Evolutionary conservation across 30 jellyfish, hydroid and myxozoan species (phyloP), one percentile per base, ranked within the genome.

Genomic region (Clytia hemisphaerica): DNA sequence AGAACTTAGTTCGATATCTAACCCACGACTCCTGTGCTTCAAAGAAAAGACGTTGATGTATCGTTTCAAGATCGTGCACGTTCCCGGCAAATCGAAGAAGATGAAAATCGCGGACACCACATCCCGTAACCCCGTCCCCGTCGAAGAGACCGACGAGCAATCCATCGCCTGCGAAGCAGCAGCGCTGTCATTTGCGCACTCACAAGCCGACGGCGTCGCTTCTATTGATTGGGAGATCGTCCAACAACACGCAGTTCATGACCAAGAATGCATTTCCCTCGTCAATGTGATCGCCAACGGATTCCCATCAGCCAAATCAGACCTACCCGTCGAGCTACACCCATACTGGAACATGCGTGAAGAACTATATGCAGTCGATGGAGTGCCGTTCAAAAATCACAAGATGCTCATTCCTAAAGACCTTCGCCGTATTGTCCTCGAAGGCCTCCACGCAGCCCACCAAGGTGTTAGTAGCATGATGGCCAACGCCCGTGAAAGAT

Each of bases 371-470:
- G 7, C 31, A 15, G 29, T 68, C 58, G 55, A 68, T 14, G 78
- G 78, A 21, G 80, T 68, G 0, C 80, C 80, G 24, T 68, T 68
- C 78, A 68, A 68, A 48, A 78, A 49, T 16, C 21, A 42, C 26
- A 64, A 64, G 57, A 68, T 68, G 80, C 40, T 49, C 29, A 18
- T 50, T 33, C 72, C 72, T 6, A 12, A 6, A 19, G n/a, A n/a
- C n/a, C 83, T 31, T 21, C 81, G 71, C 9, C 42, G 15, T 7
- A 26, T 18, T 19, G 80, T 57, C 30, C 82, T 50, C 0, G 83
- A 50, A 12, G 80, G 80, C 58, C 80, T 68, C 6, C 80, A 68
- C 77, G 77, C 80, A 44, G 78, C 80, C 82, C 80, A 68, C 37
- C 80, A 68, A 48, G 80, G 80, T 4, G 78, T 68, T 1, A 44